phyloP scores from a whole-genome alignment of 2,888 invertebrate genomes.

The Metalampra italica region DNA sequence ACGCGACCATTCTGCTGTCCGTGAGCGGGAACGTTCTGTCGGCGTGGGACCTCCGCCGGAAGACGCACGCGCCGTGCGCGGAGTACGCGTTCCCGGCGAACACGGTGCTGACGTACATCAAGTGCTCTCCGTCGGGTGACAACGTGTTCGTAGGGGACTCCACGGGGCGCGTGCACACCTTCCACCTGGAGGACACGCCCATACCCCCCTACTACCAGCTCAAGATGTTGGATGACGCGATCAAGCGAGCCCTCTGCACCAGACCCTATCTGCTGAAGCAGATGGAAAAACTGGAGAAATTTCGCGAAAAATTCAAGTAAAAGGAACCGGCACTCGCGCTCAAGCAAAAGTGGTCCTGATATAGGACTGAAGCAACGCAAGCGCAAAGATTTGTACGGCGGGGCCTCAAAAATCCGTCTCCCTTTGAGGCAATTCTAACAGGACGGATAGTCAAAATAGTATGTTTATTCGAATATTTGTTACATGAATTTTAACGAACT shows the following conservation, averaged over 20 bases:
- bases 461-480: too few relatives aligned
- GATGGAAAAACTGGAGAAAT: conserved; percentile 76
- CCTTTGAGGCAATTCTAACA: too few relatives aligned
- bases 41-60: conserved; percentile 88
- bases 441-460: too few relatives aligned
- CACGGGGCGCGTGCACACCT: conserved; percentile 82
- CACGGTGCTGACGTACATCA: conserved; percentile 70
- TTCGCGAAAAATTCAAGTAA: conserved; percentile 26
- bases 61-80: conserved; percentile 83
- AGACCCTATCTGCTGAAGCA: conserved; percentile 80
- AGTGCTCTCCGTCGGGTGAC: conserved; percentile 83
- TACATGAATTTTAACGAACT: too few relatives aligned
- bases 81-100: conserved; percentile 70
- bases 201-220: conserved; percentile 84
- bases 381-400: too few relatives aligned
- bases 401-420: too few relatives aligned
- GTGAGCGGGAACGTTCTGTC: conserved; percentile 82
- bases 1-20: conserved; percentile 85
- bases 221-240: conserved; percentile 80
- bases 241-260: conserved; percentile 81
- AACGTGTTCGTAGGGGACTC: conserved; percentile 84
- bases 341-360: too few relatives aligned
- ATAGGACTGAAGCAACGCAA: too few relatives aligned
- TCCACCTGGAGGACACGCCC: conserved; percentile 86
- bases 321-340: not conserved